phyloP scores from a whole-genome alignment of 1,140 invertebrate species.

The Archivesica marissinica region DNA sequence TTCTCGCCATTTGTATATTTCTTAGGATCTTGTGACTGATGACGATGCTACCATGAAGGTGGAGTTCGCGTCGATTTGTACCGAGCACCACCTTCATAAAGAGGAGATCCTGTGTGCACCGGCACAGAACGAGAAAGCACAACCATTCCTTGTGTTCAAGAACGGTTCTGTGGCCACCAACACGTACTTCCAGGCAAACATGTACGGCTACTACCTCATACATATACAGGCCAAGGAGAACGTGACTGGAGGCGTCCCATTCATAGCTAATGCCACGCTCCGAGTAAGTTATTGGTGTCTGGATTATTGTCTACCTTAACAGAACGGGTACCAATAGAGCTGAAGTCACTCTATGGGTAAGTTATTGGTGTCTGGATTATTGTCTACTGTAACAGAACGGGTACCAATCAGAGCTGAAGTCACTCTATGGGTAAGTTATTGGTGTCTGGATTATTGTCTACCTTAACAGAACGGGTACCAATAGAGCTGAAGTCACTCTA shows the following conservation, averaged over 20 bases:
- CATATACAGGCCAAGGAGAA: conserved; percentile 94
- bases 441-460: neutral
- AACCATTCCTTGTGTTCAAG: conserved; percentile 92
- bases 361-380: neutral
- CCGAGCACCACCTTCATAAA: conserved; percentile 26
- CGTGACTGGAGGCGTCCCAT: conserved; percentile 67
- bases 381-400: conserved; percentile 66
- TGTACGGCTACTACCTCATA: conserved; percentile 99
- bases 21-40: conserved; percentile 89
- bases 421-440: conserved; percentile 58
- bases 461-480: no score
- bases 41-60: conserved; percentile 90
- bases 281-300: conserved; percentile 51
- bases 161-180: conserved; percentile 93
- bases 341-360: conserved; percentile 65
- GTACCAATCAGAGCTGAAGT: conserved; percentile 52
- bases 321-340: conserved; percentile 21
- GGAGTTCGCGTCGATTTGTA: conserved; percentile 90
- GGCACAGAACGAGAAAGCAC: neutral
- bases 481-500: no score
- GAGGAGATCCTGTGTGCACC: neutral
- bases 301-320: conserved; percentile 65
- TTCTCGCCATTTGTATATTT: no score
- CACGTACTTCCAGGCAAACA: conserved; percentile 97
- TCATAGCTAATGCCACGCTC: conserved; percentile 60